Base-by-base conservation (phyloP, 2,888 invertebrate species). In the Petrolisthes manimaculis region DNA sequence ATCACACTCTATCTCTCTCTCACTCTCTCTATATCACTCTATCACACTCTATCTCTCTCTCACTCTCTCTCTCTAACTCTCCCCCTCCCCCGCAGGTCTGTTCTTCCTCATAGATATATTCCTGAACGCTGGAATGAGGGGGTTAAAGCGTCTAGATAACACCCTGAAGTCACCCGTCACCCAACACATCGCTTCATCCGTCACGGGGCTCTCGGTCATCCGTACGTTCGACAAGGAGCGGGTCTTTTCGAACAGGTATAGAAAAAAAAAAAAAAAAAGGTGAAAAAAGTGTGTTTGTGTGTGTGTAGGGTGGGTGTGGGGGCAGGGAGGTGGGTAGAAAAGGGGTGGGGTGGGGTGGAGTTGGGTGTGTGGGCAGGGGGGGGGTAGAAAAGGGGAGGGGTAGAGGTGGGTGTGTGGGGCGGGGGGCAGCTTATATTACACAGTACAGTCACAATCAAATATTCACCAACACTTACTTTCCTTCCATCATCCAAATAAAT, bases 131-230 rank as follows among this genome's bases (percentile, higher is more conserved):
- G 92, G 92, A 5, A 92, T 93, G 18, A 90, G 92, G 55, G 92
- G 92, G 86, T 92, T 93, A 82, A 94, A 94, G 90, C 92, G 93
- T 77, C 92, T 93, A 74, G 94, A 94, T 91, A 93, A 94, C 90
- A 92, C 93, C 53, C 93, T 94, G 3, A 93, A 94, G 77, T 94
- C 94, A 0, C 94, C 94, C 0, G 92, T 94, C 0, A 93, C 94
- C 89, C 94, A 94, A 91, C 94, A 94, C 92, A 92, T 95, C 51
- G 92, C 93, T 5, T 93, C 94, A 1, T 93, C 94, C 14, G 92
- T 94, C 61, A 93, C 94, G 86, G 94, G 94, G n/a, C 92, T 94
- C 53, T 90, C 92, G 0, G 91, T 93, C 21, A 94, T 95, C 78
- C 93, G 94, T 90, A 94, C 94, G 6, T 94, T 93, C 91, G 93